phyloP scores from a whole-genome alignment of 2,797 vertebrate species.

The Telmatherina bonti region DNA sequence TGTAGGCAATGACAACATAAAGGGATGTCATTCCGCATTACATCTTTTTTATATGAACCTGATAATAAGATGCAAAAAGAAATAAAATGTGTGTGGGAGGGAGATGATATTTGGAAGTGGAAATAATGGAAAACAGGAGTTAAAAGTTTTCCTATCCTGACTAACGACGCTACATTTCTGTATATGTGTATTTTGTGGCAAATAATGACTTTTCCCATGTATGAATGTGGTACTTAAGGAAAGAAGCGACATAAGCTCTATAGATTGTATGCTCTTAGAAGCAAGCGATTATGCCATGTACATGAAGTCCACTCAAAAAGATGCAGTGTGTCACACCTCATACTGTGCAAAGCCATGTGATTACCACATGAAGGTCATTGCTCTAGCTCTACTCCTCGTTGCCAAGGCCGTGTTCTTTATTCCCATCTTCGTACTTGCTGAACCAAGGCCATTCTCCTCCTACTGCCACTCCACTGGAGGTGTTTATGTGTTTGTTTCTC shows the following conservation, averaged over 20 bases:
- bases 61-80: too few species aligned
- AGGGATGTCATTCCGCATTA: too few species aligned
- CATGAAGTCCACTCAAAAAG: background rate
- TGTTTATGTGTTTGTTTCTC: slow-evolving; percentile 22
- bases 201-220: background rate
- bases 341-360: slow-evolving; percentile 4
- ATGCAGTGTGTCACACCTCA: background rate
- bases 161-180: too few species aligned
- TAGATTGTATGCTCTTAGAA: slow-evolving; percentile 1
- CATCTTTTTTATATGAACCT: too few species aligned
- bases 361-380: slow-evolving; percentile 31
- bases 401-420: slow-evolving; percentile 14
- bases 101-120: too few species aligned
- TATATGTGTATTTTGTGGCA: too few species aligned
- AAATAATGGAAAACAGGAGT: too few species aligned
- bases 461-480: slow-evolving; percentile 12
- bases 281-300: background rate
- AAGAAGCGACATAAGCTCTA: background rate
- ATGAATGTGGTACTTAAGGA: background rate
- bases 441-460: slow-evolving; percentile 19
- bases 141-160: too few species aligned
- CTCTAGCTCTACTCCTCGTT: slow-evolving; percentile 16
- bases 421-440: background rate
- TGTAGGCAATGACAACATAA: too few species aligned
- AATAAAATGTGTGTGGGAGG: too few species aligned